Evolutionary conservation across 2,888 invertebrate genomes (phyloP).

Genomic region (Hydropsyche betteni): DNA sequence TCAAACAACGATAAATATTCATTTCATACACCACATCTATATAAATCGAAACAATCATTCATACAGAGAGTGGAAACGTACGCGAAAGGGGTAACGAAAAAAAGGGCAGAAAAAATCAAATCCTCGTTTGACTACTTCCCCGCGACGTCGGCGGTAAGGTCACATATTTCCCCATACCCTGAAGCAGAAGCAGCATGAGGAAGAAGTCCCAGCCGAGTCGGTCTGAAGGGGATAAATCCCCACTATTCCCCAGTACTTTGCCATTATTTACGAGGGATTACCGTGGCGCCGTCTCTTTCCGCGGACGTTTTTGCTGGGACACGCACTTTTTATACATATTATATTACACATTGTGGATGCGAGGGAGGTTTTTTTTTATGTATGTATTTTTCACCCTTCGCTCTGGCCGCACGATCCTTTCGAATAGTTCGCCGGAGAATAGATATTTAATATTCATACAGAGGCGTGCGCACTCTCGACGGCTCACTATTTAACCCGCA

Average conservation of each 20-base stretch:
- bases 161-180: constrained; percentile 12
- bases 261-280: constrained; percentile 41
- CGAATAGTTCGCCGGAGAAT: constrained; percentile 41
- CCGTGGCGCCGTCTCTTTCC: constrained; percentile 12
- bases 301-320: not conserved
- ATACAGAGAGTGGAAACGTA: not conserved
- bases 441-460: constrained; percentile 46
- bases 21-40: too few species aligned
- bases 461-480: constrained; percentile 31
- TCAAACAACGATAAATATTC: too few species aligned
- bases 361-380: too few species aligned
- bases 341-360: too few species aligned
- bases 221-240: constrained; percentile 32
- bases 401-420: constrained; percentile 20
- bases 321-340: too few species aligned
- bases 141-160: not conserved
- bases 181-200: not conserved
- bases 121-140: constrained; percentile 15
- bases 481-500: constrained; percentile 32
- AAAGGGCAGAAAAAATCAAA: constrained; percentile 9
- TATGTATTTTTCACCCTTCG: too few species aligned
- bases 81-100: not conserved
- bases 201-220: constrained; percentile 8
- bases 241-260: constrained; percentile 31
- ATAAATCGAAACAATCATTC: too few species aligned